Evolutionary conservation across 2,113 vertebrate species (phyloP).

Genomic region (Nothocercus julius): DNA sequence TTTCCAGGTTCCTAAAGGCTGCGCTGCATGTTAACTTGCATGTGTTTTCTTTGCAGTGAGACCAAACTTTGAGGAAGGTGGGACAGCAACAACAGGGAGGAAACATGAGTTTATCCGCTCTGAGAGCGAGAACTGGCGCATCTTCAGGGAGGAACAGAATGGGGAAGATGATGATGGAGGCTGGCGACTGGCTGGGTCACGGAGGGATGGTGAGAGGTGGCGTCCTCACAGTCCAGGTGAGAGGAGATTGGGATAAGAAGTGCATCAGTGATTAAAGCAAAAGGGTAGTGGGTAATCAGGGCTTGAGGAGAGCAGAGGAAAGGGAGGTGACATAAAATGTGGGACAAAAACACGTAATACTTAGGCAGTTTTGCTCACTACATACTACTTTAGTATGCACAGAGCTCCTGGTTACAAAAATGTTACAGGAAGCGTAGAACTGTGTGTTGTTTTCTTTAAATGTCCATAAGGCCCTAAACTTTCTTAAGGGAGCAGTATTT

Average conservation of each 20-base stretch:
- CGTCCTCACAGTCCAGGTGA: slow-evolving; percentile 93
- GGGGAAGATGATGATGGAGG: slow-evolving; percentile 94
- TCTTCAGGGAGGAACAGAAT: slow-evolving; percentile 92
- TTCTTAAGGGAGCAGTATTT: neutral
- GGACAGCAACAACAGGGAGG: slow-evolving; percentile 78
- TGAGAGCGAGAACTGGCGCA: slow-evolving; percentile 97
- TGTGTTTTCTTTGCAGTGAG: slow-evolving; percentile 81
- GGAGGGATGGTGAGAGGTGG: slow-evolving; percentile 90
- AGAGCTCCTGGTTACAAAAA: neutral
- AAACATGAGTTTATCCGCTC: slow-evolving; percentile 97
- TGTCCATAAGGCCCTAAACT: neutral
- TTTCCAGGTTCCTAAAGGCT: neutral
- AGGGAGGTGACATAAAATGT: neutral
- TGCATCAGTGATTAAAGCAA: rapidly evolving
- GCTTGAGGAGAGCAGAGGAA: neutral
- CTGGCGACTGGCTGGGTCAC: slow-evolving; percentile 87
- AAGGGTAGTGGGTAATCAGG: neutral
- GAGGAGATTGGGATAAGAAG: slow-evolving; percentile 1
- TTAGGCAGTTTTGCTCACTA: rapidly evolving
- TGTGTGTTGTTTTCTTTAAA: neutral
- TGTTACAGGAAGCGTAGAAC: neutral
- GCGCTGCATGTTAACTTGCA: neutral
- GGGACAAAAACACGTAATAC: neutral
- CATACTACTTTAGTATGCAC: neutral
- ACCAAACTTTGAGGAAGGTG: slow-evolving; percentile 91